phyloP scores from a whole-genome alignment of 2,888 invertebrate species.

The Smittia sp. region DNA sequence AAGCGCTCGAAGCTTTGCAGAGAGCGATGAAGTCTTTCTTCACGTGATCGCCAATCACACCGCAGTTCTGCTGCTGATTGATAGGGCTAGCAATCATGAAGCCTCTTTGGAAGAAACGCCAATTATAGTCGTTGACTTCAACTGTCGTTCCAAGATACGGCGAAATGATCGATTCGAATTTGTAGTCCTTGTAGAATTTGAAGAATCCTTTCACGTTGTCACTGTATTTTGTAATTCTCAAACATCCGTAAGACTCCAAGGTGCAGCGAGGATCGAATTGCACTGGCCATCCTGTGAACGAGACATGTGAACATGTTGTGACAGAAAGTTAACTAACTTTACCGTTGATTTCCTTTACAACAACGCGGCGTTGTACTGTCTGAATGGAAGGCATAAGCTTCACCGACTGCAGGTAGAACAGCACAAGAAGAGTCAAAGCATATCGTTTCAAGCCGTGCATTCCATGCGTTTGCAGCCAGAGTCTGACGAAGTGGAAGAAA shows the following conservation, averaged over 20 bases:
- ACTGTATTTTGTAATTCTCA: background rate
- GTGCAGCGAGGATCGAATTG: background rate
- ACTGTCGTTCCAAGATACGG: background rate
- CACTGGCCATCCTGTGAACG: background rate
- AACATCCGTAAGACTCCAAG: background rate
- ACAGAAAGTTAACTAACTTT: no score
- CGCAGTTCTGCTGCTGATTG: no score
- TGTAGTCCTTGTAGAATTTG: background rate
- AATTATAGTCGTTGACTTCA: no score
- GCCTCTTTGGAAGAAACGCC: no score
- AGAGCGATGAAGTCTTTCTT: no score
- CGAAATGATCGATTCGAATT: background rate
- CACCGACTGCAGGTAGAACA: constrained; percentile 6
- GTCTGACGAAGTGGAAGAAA: background rate
- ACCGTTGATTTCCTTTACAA: constrained; percentile 11
- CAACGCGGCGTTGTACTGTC: no score
- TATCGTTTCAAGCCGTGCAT: background rate
- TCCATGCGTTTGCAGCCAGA: background rate
- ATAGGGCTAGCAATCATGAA: no score
- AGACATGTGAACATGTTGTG: background rate
- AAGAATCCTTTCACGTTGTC: constrained; percentile 4
- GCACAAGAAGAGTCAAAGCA: background rate
- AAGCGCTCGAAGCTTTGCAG: no score
- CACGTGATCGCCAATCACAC: no score
- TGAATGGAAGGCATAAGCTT: constrained; percentile 1